Percentiles rank a stretch among this genome's conserved stretches.
Conservation (phyloP, 2,113 vertebrate genomes). For the Sander lucioperca region DNA sequence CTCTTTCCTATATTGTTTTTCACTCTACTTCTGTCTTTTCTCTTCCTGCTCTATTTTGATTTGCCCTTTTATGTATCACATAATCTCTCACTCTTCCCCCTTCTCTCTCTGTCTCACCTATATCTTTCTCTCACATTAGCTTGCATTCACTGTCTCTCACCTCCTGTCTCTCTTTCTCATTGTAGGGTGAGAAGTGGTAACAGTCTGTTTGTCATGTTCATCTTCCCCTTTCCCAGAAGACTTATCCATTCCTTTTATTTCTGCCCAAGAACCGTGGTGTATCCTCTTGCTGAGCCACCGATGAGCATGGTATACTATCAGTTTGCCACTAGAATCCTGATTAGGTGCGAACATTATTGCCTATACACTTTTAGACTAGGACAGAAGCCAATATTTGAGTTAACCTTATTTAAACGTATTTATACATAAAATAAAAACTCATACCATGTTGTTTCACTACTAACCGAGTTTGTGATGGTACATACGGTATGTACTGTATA, state of each 20-base stretch:
- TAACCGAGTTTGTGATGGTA: neutral
- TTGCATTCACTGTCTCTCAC: slow-evolving; percentile 32
- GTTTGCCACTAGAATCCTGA: slow-evolving; percentile 15
- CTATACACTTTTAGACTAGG: neutral
- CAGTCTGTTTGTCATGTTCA: slow-evolving; percentile 37
- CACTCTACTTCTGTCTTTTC: neutral
- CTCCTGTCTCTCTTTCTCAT: slow-evolving; percentile 14
- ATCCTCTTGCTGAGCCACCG: slow-evolving; percentile 1
- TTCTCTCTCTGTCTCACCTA: neutral
- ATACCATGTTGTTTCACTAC: neutral
- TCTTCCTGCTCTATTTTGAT: slow-evolving; percentile 34
- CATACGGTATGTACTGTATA: neutral
- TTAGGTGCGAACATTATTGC: neutral
- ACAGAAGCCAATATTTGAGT: neutral
- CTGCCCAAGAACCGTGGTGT: neutral
- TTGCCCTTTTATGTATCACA: slow-evolving; percentile 36
- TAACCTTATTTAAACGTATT: neutral
- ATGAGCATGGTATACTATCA: neutral
- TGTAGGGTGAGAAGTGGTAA: slow-evolving; percentile 30
- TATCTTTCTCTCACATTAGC: slow-evolving; percentile 9
- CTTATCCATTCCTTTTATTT: slow-evolving; percentile 24
- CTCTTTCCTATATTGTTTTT: slow-evolving; percentile 10
- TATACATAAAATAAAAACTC: neutral
- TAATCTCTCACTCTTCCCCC: neutral
- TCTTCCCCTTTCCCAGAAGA: neutral